Evolutionary conservation across 2,888 invertebrate genomes (phyloP), one percentile per base, ranked within the genome.

Genomic region (Phalera bucephala): DNA sequence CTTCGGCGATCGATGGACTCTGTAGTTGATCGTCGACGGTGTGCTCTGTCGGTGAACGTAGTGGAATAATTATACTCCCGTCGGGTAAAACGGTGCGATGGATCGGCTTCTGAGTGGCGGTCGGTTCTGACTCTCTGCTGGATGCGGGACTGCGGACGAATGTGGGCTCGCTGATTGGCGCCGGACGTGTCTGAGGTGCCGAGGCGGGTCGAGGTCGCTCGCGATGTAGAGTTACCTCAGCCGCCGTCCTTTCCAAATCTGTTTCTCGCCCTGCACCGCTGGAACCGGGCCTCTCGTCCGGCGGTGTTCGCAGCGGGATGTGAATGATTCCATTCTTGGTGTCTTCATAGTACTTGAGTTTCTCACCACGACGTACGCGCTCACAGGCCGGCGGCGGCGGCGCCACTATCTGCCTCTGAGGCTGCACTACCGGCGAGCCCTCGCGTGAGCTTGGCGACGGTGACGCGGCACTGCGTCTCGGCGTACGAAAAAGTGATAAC

Each of bases 281-380:
- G 1, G 65, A 44, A 6, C 51, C 60, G 25, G 91, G 87, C 31
- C 89, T 84, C 62, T 93, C 94, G 45, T 93, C 93, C 0, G 93
- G 93, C 2, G 94, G 94, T n/a, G 94, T 94, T 47, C 93, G 94
- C 38, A 95, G 72, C 0, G 95, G 95, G 57, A 95, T 95, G 48
- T 94, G 92, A 34, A 95, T 93, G 35, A 92, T 90, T 0, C 93
- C 93, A 55, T 93, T 92, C 22, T 91, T 80, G 0, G 93, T 89
- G 29, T 92, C 91, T 52, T 94, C 94, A 64, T 93, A 93, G 69
- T 93, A 93, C 46, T 91, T 90, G 25, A 86, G 79, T 28, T 75
- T 79, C 44, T 84, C 84, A 5, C 63, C 69, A 22, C 66, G 66
- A 1, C 52, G 58, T 13, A 42, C 42, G 22, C 54, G 67, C 37